These are phyloP conservation scores for Antennarius striatus DNA, from an alignment of 2,113 vertebrate genomes.

Conservation along the genomic window DNA sequence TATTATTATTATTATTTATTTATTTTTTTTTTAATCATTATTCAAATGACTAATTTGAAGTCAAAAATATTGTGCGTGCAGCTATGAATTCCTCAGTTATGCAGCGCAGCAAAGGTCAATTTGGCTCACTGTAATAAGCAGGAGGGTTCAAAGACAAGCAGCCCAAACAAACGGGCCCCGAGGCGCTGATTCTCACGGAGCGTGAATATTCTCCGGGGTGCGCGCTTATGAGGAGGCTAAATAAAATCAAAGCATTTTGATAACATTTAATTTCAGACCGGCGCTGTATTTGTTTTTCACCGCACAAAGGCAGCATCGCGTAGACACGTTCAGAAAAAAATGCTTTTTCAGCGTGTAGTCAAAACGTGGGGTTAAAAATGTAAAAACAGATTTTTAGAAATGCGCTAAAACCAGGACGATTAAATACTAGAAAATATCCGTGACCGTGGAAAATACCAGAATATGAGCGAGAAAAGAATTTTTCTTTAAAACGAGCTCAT, in stretches of 20 bases:
- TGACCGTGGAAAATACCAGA: too few relatives aligned
- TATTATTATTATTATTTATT: too few relatives aligned
- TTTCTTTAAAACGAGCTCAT: too few relatives aligned
- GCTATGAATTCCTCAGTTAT: background rate
- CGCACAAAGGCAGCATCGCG: constrained; percentile 1
- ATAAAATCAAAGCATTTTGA: constrained; percentile 66
- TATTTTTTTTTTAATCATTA: too few relatives aligned
- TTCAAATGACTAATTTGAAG: too few relatives aligned
- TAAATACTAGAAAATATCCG: too few relatives aligned
- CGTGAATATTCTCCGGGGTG: constrained; percentile 60
- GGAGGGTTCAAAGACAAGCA: constrained; percentile 83
- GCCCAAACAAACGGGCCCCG: constrained; percentile 82
- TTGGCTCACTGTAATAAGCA: constrained; percentile 81
- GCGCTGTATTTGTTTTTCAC: constrained; percentile 25
- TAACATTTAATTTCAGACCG: constrained; percentile 69
- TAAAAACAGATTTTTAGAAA: background rate
- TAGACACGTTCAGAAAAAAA: background rate
- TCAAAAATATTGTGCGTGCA: too few relatives aligned
- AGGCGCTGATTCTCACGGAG: constrained; percentile 70
- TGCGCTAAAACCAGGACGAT: too few relatives aligned
- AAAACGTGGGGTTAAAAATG: background rate
- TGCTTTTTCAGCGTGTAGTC: background rate
- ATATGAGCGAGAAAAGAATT: too few relatives aligned
- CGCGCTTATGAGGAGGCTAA: constrained; percentile 47
- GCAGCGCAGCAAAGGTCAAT: constrained; percentile 82